Conservation (phyloP, 2,888 invertebrate species). For the Candidula unifasciata region DNA sequence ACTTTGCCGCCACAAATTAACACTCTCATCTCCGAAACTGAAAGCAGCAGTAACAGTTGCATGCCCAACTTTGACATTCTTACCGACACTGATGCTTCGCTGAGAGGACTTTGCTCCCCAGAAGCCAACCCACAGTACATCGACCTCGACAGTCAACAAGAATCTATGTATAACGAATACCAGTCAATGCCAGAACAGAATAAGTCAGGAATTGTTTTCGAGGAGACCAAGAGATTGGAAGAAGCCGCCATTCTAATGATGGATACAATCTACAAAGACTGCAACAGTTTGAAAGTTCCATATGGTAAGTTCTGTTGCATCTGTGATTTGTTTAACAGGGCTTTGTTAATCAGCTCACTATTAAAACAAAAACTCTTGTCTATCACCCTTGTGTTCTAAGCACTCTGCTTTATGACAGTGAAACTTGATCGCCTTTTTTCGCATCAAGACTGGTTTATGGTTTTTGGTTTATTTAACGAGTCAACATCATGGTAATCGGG, state of each 20-base stretch:
- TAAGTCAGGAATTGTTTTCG: neutral
- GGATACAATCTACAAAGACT: conserved; percentile 35
- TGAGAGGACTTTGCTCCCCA: neutral
- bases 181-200: neutral
- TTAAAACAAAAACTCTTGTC: too few species aligned
- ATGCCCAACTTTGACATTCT: conserved; percentile 22
- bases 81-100: neutral
- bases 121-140: conserved; percentile 24
- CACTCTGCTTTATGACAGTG: too few species aligned
- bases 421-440: too few species aligned
- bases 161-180: conserved; percentile 18
- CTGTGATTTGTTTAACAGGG: neutral
- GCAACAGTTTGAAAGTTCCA: conserved; percentile 25
- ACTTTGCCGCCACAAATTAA: neutral
- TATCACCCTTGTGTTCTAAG: too few species aligned
- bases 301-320: conserved; percentile 17
- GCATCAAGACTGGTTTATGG: too few species aligned
- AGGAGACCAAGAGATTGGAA: conserved; percentile 21
- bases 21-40: neutral
- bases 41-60: neutral
- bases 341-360: neutral
- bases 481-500: too few species aligned
- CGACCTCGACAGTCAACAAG: conserved; percentile 32
- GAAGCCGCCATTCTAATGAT: conserved; percentile 32
- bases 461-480: too few species aligned